Evolutionary conservation across 2,797 vertebrate species (phyloP), one percentile per base, ranked within the genome.

Genomic region (Apogon talboti): DNA sequence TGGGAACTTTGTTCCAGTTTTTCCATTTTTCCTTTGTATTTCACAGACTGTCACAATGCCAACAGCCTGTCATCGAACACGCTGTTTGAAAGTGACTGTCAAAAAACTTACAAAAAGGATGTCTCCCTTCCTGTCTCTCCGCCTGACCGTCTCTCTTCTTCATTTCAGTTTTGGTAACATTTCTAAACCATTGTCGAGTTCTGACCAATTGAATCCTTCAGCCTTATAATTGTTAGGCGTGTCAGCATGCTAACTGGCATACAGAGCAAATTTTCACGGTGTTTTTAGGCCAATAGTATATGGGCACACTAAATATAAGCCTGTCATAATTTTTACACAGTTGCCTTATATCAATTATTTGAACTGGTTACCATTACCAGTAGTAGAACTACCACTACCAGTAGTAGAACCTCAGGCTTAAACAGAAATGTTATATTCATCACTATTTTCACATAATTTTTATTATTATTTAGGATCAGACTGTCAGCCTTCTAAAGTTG

Each of bases 1-100:
- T 37, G 21, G 47, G 78, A 59, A 66, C 59, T 61, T 65, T 78
- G 76, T 82, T 90, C 75, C 71, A 62, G 35, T 60, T 89, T 86
- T 78, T 70, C 68, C 61, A 71, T 85, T 61, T 66, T 56, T 66
- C 77, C 74, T 83, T 82, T 87, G 73, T 84, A 74, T 66, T 77
- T 74, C 53, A 50, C 40, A 21, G 50, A 16, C 55, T 76, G 81
- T 89, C 83, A 61, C 61, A 15, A 15, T 73, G 84, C 83, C 83
- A 88, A 52, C 78, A 75, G 81, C 48, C 81, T 89, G 85, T 87
- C 86, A 83, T 89, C 83, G 59, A 71, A 62, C 64, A 78, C 79
- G 76, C 82, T 81, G 75, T 89, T 79, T 89, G 76, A 85, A 80
- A 83, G 73, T 85, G 81, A 78, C 66, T 67, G 74, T 74, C 77